Evolutionary conservation across 2,888 invertebrate genomes (phyloP), one percentile per base, ranked within the genome.

Genomic region (Anarsia innoxiella): DNA sequence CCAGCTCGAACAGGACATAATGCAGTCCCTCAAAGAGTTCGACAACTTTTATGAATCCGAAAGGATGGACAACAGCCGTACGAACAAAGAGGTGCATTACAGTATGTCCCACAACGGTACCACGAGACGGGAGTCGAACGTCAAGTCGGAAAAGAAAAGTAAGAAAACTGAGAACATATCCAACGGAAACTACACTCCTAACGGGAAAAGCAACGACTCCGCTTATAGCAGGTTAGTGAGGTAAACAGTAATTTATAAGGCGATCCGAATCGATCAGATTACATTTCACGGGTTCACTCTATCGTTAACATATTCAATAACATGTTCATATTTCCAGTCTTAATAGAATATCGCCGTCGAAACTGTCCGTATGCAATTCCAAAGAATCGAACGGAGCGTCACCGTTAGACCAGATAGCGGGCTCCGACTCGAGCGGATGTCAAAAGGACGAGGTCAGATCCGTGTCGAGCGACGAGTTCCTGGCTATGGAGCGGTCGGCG

Each of bases 191-290:
- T 70, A 57, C 59, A 80, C 69, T 47, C 74, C 73, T 9, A 78
- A 67, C 46, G 78, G 73, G 35, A 79, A 71, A 26, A 88, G 75
- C 60, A 75, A 73, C 15, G 94, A 94, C 74, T 94, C 94, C 15
- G 94, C 94, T 37, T 94, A 94, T 78, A 93, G 93, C 88, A 94
- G 94, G 94, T 94, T 84, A 86, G 85, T 76, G 74, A 82, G 82
- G 83, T 77, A 79, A 68, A 44, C 42, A 37, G 40, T n/a, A n/a
- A n/a, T n/a, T 61, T 53, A n/a, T n/a, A n/a, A n/a, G n/a, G n/a
- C n/a, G n/a, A n/a, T n/a, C n/a, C n/a, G n/a, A n/a, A n/a, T n/a
- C 46, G 10, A 16, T 9, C 5, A n/a, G 3, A 19, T 10, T 16
- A 10, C 10, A 10, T 15, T 31, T 31, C 2, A 10, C 9, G 9